Evolutionary conservation across 2,888 invertebrate genomes (phyloP).

Genomic region (Caenorhabditis angaria): DNA sequence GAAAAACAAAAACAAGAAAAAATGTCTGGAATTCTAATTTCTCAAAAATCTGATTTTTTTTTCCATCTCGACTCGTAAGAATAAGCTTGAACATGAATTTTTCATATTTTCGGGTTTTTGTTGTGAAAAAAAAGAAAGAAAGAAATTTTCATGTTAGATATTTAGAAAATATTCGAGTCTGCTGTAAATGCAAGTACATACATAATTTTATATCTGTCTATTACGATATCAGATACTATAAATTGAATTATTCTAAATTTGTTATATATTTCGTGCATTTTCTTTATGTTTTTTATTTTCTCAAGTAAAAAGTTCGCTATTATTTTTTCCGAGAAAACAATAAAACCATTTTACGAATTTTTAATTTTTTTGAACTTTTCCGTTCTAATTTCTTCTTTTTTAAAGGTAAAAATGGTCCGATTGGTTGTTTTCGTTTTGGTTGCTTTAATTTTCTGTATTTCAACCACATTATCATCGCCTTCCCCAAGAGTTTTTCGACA

Average conservation of each 20-base stretch:
- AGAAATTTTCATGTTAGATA: no score
- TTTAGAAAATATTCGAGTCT: no score
- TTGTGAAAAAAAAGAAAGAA: no score
- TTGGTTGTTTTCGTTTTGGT: neutral
- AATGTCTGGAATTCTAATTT: neutral
- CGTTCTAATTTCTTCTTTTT: neutral
- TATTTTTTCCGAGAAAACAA: no score
- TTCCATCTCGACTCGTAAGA: neutral
- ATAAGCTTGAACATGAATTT: neutral
- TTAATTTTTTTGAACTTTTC: neutral
- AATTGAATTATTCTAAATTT: no score
- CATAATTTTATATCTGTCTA: no score
- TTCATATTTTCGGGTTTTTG: neutral
- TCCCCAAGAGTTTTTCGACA: neutral
- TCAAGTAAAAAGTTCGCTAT: no score
- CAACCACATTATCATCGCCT: neutral
- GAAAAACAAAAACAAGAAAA: neutral
- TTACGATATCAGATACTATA: no score
- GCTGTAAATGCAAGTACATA: no score
- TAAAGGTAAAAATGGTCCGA: neutral
- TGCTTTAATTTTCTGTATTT: neutral
- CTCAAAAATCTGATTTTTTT: no score
- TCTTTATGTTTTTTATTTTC: no score
- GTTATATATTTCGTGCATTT: no score
- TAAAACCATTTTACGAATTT: neutral